phyloP scores from a whole-genome alignment of 2,797 vertebrate genomes.

The Sebastes minor region DNA sequence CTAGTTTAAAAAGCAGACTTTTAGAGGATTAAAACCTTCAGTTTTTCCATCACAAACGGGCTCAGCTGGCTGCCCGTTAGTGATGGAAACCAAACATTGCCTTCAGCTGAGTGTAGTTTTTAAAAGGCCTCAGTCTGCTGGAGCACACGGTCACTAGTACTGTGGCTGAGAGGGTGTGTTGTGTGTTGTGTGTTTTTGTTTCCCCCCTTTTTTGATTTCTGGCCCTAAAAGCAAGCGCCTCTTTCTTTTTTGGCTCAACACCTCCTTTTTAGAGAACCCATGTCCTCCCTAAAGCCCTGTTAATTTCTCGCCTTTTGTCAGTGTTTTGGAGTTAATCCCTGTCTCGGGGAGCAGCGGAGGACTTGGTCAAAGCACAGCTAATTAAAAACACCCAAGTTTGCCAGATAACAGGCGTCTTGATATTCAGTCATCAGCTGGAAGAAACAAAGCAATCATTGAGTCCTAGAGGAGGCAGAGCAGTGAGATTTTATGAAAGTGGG shows the following conservation, averaged over 20 bases:
- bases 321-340: conserved; percentile 19
- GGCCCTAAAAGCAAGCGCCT: neutral
- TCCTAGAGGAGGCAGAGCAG: neutral
- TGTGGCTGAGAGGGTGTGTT: neutral
- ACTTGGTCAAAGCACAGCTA: conserved; percentile 12
- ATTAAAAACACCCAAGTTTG: conserved; percentile 27
- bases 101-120: conserved; percentile 30
- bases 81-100: neutral
- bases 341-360: neutral
- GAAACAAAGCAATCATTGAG: conserved; percentile 15
- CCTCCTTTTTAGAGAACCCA: neutral
- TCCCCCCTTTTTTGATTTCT: neutral
- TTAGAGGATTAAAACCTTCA: neutral
- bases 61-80: conserved; percentile 21
- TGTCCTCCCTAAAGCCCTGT: neutral
- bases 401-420: conserved; percentile 9
- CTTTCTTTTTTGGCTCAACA: neutral
- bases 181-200: neutral
- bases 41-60: neutral
- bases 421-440: conserved; percentile 1
- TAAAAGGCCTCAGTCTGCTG: conserved; percentile 16
- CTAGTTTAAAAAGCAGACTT: neutral
- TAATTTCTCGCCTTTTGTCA: neutral
- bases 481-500: conserved; percentile 10
- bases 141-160: neutral